Evolutionary conservation across 2,888 invertebrate species (phyloP).

Genomic region (Rhagonycha lutea): DNA sequence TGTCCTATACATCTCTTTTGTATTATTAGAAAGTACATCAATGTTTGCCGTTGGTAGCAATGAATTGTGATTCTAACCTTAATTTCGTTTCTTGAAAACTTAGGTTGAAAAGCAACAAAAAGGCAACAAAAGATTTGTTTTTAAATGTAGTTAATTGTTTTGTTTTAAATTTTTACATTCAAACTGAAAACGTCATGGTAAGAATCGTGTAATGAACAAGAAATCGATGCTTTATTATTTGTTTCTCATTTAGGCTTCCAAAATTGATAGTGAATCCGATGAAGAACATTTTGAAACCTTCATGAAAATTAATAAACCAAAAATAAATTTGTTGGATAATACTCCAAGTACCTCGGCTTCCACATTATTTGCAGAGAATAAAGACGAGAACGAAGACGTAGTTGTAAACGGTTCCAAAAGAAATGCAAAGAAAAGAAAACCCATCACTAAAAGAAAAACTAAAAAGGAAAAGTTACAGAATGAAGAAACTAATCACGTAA

Average conservation of each 20-base stretch:
- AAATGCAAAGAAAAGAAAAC: background rate
- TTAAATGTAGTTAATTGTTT: no score
- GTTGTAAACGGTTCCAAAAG: background rate
- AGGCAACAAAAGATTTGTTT: no score
- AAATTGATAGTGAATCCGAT: background rate
- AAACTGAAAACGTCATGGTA: no score
- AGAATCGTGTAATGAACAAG: background rate
- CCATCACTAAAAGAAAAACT: background rate
- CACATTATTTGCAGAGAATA: background rate
- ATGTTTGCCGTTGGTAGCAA: no score
- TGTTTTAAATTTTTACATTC: no score
- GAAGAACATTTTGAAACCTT: background rate
- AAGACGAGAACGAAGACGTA: background rate
- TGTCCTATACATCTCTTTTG: no score
- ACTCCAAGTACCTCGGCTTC: background rate
- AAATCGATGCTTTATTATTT: background rate
- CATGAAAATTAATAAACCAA: background rate
- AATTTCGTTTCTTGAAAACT: no score
- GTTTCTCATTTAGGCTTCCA: background rate
- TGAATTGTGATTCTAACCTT: no score
- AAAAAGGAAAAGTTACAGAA: background rate
- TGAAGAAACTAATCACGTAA: background rate
- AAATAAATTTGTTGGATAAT: background rate
- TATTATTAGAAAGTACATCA: no score
- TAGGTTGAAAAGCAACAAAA: no score